phyloP scores from a whole-genome alignment of 2,797 vertebrate genomes.

The Loriculus beryllinus region DNA sequence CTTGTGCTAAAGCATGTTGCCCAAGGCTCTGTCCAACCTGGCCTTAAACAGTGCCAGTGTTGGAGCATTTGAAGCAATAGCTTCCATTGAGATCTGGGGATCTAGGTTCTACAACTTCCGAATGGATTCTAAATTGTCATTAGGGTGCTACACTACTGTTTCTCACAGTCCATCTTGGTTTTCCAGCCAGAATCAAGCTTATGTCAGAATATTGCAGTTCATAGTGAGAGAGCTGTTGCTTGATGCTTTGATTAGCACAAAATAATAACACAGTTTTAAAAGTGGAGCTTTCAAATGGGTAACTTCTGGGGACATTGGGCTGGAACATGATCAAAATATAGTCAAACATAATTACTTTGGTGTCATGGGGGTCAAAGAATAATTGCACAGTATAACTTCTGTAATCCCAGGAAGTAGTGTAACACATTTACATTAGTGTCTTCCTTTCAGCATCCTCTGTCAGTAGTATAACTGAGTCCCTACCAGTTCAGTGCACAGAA shows the following conservation, averaged over 20 bases:
- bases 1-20: background rate
- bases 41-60: background rate
- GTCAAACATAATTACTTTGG: background rate
- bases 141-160: background rate
- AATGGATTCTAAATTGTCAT: background rate
- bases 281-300: too few species aligned
- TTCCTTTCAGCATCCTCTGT: conserved; percentile 76
- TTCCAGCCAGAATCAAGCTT: background rate
- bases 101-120: background rate
- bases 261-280: too few species aligned
- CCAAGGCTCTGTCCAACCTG: background rate
- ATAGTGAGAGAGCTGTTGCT: background rate
- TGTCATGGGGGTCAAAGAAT: accelerated
- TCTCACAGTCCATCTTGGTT: background rate
- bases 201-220: background rate
- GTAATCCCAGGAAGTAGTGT: background rate
- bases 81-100: background rate
- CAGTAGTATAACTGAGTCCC: conserved; percentile 78
- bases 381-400: background rate
- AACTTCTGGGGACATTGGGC: background rate
- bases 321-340: background rate
- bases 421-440: background rate
- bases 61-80: background rate
- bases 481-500: conserved; percentile 78
- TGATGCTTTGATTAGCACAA: background rate